These are phyloP conservation scores for Danio kyathit DNA, from an alignment of 2,797 vertebrate genomes.

Conservation along the genomic window DNA sequence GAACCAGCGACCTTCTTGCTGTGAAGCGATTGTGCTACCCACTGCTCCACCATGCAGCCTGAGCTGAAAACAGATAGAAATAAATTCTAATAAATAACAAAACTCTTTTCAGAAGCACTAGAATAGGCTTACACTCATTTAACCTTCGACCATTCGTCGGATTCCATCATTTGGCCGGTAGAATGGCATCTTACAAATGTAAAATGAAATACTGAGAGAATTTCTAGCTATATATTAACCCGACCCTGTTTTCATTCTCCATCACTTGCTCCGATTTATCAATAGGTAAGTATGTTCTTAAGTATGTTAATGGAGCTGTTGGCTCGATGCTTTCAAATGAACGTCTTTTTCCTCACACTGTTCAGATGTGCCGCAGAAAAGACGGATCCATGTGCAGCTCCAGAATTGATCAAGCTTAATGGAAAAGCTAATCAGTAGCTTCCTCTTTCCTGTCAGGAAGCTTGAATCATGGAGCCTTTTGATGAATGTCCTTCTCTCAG, in stretches of 20 bases:
- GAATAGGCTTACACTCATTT: no score
- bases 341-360: constrained; percentile 67
- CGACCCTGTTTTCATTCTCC: not conserved
- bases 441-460: constrained; percentile 68
- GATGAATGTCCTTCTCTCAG: constrained; percentile 57
- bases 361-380: constrained; percentile 65
- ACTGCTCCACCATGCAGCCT: no score
- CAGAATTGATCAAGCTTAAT: constrained; percentile 72
- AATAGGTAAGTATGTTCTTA: constrained; percentile 58
- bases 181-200: no score
- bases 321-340: constrained; percentile 69
- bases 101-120: no score
- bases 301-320: constrained; percentile 60
- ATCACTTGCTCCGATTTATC: constrained; percentile 50
- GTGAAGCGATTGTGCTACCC: no score
- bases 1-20: no score
- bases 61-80: no score
- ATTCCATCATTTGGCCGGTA: no score
- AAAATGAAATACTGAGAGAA: not conserved
- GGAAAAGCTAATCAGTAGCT: constrained; percentile 76
- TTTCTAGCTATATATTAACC: not conserved
- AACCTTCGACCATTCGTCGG: no score
- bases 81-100: no score
- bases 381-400: constrained; percentile 70
- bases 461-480: constrained; percentile 58